Percentiles rank a stretch among this genome's conserved stretches.
Conservation (phyloP, 2,113 vertebrate species). For the Epinephelus moara region DNA sequence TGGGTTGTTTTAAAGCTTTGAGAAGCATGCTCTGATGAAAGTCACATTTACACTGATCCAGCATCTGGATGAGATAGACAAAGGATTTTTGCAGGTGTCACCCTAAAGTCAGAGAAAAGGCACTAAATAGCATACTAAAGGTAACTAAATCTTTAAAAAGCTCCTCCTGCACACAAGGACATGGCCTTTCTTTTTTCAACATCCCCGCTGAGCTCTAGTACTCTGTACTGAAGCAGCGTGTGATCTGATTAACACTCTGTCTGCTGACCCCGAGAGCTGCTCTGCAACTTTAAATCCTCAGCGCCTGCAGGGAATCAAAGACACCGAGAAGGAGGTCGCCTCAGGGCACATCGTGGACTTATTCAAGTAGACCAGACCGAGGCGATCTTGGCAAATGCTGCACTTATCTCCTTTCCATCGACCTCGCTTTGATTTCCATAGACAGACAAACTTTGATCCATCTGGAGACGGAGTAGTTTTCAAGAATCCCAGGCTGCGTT, state of each 20-base stretch:
- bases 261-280: conserved; percentile 56
- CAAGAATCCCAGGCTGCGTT: conserved; percentile 44
- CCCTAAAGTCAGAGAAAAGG: conserved; percentile 33
- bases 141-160: conserved; percentile 52
- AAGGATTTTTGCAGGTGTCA: conserved; percentile 5
- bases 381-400: conserved; percentile 37
- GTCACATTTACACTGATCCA: conserved; percentile 28
- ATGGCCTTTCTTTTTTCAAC: conserved; percentile 25
- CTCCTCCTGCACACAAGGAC: conserved; percentile 32
- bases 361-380: conserved; percentile 29
- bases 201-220: conserved; percentile 46
- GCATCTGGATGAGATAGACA: neutral
- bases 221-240: conserved; percentile 35
- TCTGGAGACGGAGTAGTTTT: conserved; percentile 68
- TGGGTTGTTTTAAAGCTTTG: conserved; percentile 36
- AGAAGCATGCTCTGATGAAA: conserved; percentile 13
- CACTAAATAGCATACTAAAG: conserved; percentile 25
- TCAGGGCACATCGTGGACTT: conserved; percentile 55
- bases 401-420: conserved; percentile 44
- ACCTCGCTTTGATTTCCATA: conserved; percentile 59
- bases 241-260: conserved; percentile 63
- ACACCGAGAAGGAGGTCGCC: conserved; percentile 50
- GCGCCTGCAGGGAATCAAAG: conserved; percentile 43
- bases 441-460: conserved; percentile 57
- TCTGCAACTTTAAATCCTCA: conserved; percentile 59